Conservation (phyloP, 2,797 vertebrate genomes). For the Acrossocheilus wenchowensis region DNA sequence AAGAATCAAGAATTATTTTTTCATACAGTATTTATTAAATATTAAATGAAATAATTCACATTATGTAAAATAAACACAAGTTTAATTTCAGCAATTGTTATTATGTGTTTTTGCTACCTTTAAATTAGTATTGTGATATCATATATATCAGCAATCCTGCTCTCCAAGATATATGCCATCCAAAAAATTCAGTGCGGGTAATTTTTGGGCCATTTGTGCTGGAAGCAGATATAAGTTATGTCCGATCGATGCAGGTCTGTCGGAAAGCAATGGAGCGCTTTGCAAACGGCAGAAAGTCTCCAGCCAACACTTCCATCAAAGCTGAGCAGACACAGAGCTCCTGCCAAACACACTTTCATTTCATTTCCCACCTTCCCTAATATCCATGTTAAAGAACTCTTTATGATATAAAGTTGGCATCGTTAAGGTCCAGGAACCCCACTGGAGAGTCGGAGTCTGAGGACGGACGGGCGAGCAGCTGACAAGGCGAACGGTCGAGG, state of each 20-base stretch:
- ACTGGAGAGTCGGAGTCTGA: not conserved
- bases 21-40: too few relatives aligned
- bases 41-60: too few relatives aligned
- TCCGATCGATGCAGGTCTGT: not conserved
- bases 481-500: not conserved
- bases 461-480: conserved; percentile 2
- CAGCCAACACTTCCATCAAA: conserved; percentile 43
- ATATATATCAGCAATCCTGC: not conserved
- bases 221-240: not conserved
- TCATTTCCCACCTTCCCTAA: conserved; percentile 55
- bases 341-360: conserved; percentile 34
- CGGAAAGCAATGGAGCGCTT: conserved; percentile 41
- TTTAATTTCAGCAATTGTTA: too few relatives aligned
- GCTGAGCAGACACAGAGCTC: not conserved
- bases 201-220: not conserved
- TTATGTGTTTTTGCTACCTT: not conserved
- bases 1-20: too few relatives aligned
- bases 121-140: not conserved
- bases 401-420: conserved; percentile 32
- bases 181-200: not conserved
- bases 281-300: conserved; percentile 10
- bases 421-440: conserved; percentile 13
- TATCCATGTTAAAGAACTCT: conserved; percentile 51
- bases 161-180: not conserved
- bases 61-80: too few relatives aligned